Evolutionary conservation across 1,140 invertebrate species (phyloP), one percentile per base, ranked within the genome.

Genomic region (Lepidotrigona ventralis): DNA sequence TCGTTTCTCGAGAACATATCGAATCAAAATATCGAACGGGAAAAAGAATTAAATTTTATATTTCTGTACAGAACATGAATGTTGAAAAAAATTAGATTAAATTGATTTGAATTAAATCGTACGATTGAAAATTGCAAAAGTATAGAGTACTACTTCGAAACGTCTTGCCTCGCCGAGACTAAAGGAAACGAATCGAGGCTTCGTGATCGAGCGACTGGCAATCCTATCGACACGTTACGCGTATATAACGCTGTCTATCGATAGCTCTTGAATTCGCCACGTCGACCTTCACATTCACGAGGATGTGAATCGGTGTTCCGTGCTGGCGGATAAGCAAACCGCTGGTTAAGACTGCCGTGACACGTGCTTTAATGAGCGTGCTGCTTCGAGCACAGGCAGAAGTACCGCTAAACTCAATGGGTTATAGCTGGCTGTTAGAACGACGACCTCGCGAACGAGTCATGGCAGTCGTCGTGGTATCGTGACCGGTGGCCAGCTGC

Each of bases 361-460:
- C 82, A 68, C 77, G 82, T 79, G 85, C n/a, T 85, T 85, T 85
- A 89, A 91, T 84, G 80, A 84, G 33, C 60, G 33, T 4, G 74
- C 70, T 66, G 60, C 11, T 81, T 66, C 56, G 46, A 69, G 63
- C 63, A n/a, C n/a, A n/a, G 78, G 73, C 63, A 81, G 73, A 83
- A 91, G 90, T 90, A 90, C 88, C 90, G 90, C 90, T 90, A 91
- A 91, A 86, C 86, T 83, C 69, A 70, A 68, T 79, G 39, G 73
- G 75, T 3, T 77, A 66, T 77, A 77, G 81, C 46, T 79, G 77
- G 0, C 46, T 83, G 60, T 75, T 84, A 91, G 89, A 91, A 91
- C 91, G 87, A 90, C 91, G 91, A 91, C 91, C 89, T 91, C 88
- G 87, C 81, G 82, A 80, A 85, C 85, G 81, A 77, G 39, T 46